Evolutionary conservation across 2,797 vertebrate species (phyloP).

Genomic region (Spinibarbus caldwelli): DNA sequence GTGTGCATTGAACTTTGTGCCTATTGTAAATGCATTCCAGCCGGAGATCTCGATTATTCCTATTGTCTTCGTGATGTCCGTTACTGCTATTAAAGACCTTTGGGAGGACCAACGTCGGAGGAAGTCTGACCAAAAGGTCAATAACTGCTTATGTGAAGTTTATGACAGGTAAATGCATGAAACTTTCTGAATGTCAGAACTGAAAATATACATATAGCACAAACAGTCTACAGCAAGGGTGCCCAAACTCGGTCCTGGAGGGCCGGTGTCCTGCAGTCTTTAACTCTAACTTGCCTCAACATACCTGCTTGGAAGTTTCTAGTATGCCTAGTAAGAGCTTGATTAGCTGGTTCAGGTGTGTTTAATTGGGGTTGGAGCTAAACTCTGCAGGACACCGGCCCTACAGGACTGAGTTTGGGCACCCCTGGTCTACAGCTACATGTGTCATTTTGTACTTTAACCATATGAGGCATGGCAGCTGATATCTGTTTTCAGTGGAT

Average conservation of each 20-base stretch:
- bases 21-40: conserved; percentile 75
- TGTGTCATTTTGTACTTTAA: background rate
- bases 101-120: conserved; percentile 73
- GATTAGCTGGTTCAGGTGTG: no score
- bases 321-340: no score
- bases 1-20: conserved; percentile 73
- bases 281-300: no score
- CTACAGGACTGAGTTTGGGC: no score
- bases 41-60: conserved; percentile 70
- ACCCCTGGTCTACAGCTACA: no score
- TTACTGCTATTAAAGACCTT: conserved; percentile 71
- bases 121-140: conserved; percentile 67
- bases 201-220: background rate
- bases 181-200: background rate
- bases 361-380: no score
- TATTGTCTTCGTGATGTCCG: conserved; percentile 64
- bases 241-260: no score
- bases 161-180: conserved; percentile 71
- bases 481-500: background rate
- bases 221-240: no score
- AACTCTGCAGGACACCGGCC: no score
- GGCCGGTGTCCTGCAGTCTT: no score
- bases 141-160: conserved; percentile 65
- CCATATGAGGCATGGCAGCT: background rate
- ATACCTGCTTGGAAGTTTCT: no score